These are phyloP conservation scores for Presbytis comata DNA, from an alignment of 2,797 vertebrate genomes.

Conservation along the genomic window DNA sequence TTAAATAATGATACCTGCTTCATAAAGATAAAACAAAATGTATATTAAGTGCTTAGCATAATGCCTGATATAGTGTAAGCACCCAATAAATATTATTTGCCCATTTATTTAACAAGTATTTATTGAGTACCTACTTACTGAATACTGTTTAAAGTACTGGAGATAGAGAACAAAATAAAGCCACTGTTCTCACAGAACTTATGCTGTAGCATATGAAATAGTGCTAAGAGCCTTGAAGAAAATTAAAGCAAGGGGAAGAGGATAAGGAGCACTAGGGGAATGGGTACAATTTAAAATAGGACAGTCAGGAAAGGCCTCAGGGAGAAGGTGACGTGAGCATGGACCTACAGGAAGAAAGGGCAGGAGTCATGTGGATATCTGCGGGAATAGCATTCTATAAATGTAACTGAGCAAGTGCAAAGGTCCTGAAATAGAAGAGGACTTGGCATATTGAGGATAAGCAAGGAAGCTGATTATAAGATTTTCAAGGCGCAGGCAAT, in stretches of 20 bases:
- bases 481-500: not conserved
- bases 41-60: not conserved
- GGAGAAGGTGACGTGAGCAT: not conserved
- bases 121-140: not conserved
- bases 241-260: not conserved
- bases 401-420: not conserved
- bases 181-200: not conserved
- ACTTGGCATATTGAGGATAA: not conserved
- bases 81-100: not conserved
- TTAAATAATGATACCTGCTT: not conserved
- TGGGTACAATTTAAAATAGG: not conserved
- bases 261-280: not conserved
- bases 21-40: not conserved
- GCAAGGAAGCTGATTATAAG: not conserved
- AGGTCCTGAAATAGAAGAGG: not conserved
- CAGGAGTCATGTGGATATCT: not conserved
- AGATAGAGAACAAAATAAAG: not conserved
- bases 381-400: not conserved
- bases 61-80: not conserved
- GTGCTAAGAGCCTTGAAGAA: not conserved
- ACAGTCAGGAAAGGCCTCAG: not conserved
- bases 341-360: not conserved
- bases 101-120: constrained; percentile 19
- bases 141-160: not conserved
- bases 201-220: not conserved